Percentiles rank a stretch among this genome's conserved stretches.
These are phyloP conservation scores for Hypanus sabinus DNA, from an alignment of 2,113 vertebrate species.

Conservation along the genomic window DNA sequence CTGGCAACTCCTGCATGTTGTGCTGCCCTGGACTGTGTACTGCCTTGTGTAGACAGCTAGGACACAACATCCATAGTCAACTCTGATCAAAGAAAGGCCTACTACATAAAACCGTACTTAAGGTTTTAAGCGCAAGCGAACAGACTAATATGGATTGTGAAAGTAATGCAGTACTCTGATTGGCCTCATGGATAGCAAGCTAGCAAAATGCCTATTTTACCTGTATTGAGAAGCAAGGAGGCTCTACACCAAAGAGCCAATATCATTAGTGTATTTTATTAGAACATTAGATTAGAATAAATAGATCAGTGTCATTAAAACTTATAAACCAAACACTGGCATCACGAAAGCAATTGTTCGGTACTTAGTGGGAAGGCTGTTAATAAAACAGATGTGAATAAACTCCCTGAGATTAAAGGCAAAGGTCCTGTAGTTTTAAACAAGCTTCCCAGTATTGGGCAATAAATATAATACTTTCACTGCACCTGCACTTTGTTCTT, in stretches of 20 bases:
- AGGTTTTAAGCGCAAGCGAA: background rate
- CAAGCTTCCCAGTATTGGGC: constrained; percentile 56
- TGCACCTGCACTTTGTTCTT: constrained; percentile 11
- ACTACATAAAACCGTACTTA: background rate
- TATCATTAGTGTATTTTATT: constrained; percentile 44
- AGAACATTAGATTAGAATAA: constrained; percentile 55
- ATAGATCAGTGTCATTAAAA: constrained; percentile 69
- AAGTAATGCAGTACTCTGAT: constrained; percentile 1
- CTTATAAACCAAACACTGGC: constrained; percentile 69
- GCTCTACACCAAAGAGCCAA: constrained; percentile 58
- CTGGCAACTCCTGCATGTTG: too few relatives aligned
- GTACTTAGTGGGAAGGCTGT: constrained; percentile 67
- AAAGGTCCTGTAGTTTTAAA: constrained; percentile 48
- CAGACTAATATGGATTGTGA: constrained; percentile 11
- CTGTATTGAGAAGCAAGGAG: constrained; percentile 47
- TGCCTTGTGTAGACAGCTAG: too few relatives aligned
- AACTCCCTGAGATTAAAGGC: constrained; percentile 67
- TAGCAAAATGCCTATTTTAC: constrained; percentile 45
- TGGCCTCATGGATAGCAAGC: constrained; percentile 47
- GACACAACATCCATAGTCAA: too few relatives aligned
- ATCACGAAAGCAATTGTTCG: constrained; percentile 71
- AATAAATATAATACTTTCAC: constrained; percentile 68
- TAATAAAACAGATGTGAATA: constrained; percentile 57
- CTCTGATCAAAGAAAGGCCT: too few relatives aligned
- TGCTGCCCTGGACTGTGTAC: too few relatives aligned